Conservation (phyloP, 2,888 invertebrate species). For the Pycnomerus fuliginosus region DNA sequence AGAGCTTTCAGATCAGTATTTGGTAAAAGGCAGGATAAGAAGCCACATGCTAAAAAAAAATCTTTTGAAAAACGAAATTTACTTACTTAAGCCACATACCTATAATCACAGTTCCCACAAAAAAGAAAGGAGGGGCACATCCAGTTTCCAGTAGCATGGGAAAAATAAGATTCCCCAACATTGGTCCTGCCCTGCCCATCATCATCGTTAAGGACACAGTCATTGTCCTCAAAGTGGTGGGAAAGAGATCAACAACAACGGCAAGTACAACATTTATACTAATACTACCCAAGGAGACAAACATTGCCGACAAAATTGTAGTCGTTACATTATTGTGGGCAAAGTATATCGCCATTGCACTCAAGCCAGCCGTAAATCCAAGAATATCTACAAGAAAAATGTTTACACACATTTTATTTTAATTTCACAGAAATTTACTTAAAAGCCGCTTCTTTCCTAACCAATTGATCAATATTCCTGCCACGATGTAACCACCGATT, state of each 20-base stretch:
- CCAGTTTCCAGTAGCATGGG: constrained; percentile 68
- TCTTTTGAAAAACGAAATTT: not conserved
- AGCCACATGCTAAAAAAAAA: constrained; percentile 35
- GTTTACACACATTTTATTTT: not conserved
- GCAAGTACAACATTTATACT: constrained; percentile 62
- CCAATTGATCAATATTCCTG: constrained; percentile 56
- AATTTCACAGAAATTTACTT: constrained; percentile 50
- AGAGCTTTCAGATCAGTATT: constrained; percentile 42
- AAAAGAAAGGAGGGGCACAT: constrained; percentile 69
- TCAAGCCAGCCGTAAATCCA: constrained; percentile 49
- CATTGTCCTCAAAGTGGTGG: constrained; percentile 70
- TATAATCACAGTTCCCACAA: constrained; percentile 52
- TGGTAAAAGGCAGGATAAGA: constrained; percentile 35
- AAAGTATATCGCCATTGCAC: constrained; percentile 59
- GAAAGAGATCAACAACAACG: constrained; percentile 65
- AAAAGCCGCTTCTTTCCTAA: constrained; percentile 58
- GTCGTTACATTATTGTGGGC: constrained; percentile 57
- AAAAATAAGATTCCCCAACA: constrained; percentile 68
- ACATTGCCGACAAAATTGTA: constrained; percentile 58
- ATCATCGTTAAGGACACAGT: constrained; percentile 69
- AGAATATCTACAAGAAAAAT: constrained; percentile 38
- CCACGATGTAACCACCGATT: constrained; percentile 64
- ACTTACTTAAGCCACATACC: constrained; percentile 15
- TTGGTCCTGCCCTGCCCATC: constrained; percentile 69
- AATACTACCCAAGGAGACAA: constrained; percentile 58